A percentile compares a stretch with the other conserved stretches of the same genome.
phyloP scores from a whole-genome alignment of 2,113 vertebrate genomes.

The Dromaius novaehollandiae region DNA sequence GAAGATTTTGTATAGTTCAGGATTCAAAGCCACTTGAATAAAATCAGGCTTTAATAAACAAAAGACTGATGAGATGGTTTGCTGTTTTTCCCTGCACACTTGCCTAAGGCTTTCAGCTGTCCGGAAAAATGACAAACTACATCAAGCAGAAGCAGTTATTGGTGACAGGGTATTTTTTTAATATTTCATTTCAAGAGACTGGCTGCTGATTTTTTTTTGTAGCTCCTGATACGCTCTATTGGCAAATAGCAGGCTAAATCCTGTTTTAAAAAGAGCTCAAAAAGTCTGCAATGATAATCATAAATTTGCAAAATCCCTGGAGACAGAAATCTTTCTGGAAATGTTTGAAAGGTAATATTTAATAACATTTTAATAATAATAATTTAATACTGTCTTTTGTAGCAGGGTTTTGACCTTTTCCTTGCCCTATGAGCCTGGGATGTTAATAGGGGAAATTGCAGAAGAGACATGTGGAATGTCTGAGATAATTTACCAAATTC shows the following conservation, averaged over 20 bases:
- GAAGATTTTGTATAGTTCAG: slow-evolving; percentile 1
- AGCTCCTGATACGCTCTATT: not conserved
- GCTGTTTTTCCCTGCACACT: slow-evolving; percentile 14
- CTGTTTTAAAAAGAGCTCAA: not conserved
- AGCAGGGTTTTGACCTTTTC: slow-evolving; percentile 52
- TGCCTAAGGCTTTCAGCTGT: slow-evolving; percentile 62
- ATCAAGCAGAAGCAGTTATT: slow-evolving; percentile 50
- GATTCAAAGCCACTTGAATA: slow-evolving; percentile 53
- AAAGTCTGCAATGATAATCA: not conserved
- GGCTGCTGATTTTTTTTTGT: not conserved
- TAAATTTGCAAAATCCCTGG: not conserved
- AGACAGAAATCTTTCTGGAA: slow-evolving; percentile 23
- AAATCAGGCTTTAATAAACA: slow-evolving; percentile 50
- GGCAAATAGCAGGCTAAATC: not conserved
- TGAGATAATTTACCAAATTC: slow-evolving; percentile 25
- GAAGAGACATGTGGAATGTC: not conserved
- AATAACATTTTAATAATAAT: slow-evolving; percentile 53
- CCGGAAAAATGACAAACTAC: slow-evolving; percentile 49
- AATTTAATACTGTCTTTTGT: not conserved
- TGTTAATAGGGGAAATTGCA: slow-evolving; percentile 14
- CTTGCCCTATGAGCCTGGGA: not conserved
- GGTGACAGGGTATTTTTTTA: not conserved
- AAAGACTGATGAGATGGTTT: slow-evolving; percentile 48
- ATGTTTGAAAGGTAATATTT: slow-evolving; percentile 41
- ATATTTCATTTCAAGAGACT: slow-evolving; percentile 23